Percentiles rank a stretch among this genome's conserved stretches.
Conservation (phyloP, 2,888 invertebrate species). For the Troides oblongomaculatus region DNA sequence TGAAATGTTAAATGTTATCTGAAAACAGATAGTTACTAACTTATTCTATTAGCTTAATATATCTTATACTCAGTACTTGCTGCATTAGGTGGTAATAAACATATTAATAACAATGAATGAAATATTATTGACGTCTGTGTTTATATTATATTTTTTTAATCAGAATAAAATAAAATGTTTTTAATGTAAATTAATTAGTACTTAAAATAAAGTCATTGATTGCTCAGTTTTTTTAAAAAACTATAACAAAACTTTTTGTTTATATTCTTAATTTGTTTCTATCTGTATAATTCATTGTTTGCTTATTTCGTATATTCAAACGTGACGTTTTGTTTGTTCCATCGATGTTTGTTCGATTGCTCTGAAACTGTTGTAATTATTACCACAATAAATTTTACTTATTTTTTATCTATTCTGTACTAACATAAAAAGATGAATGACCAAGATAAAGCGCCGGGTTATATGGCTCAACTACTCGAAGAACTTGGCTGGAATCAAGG, state of each 20-base stretch:
- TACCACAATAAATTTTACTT: constrained; percentile 5
- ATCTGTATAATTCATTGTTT: constrained; percentile 16
- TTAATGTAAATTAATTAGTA: too few species aligned
- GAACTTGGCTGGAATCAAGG: constrained; percentile 88
- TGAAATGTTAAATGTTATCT: too few species aligned
- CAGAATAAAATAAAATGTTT: too few species aligned
- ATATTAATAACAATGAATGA: too few species aligned
- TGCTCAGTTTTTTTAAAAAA: too few species aligned
- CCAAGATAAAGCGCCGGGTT: constrained; percentile 51
- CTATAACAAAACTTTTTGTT: neutral
- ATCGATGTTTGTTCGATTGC: constrained; percentile 18
- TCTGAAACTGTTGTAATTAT: neutral
- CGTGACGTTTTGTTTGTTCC: constrained; percentile 43
- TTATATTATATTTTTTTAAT: too few species aligned
- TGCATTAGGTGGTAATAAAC: too few species aligned
- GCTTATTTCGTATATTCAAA: constrained; percentile 43
- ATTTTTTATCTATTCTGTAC: constrained; percentile 22
- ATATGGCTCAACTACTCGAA: constrained; percentile 82
- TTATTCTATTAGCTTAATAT: too few species aligned
- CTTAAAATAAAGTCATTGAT: too few species aligned
- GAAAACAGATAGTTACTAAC: too few species aligned
- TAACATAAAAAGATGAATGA: constrained; percentile 49
- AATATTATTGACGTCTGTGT: too few species aligned
- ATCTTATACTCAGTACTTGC: too few species aligned
- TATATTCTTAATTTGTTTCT: neutral